Base-by-base conservation (phyloP, 2,113 vertebrate species). In the Nyctibius bracteatus region DNA sequence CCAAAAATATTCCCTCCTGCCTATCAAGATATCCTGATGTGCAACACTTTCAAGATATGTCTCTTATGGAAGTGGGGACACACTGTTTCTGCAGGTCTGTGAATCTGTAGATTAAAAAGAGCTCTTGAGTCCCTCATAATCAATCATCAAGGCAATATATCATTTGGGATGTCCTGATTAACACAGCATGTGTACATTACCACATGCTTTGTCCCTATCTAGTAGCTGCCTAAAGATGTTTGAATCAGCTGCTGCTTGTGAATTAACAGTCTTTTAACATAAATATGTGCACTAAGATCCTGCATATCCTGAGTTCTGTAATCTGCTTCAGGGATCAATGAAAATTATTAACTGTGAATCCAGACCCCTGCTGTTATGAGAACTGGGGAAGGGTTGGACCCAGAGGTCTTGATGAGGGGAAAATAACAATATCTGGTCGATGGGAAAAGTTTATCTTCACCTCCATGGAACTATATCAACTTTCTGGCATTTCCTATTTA, bases 1-100 rank as follows among this genome's bases (percentile, higher is more conserved):
- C 87, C 87, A 52, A 93, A 98, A 98, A 94, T 96, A 98, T 98
- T 98, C 96, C 94, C 93, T 95, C 47, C 87, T 96, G 96, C 89
- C 95, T 98, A 96, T 98, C 97, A 95, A 95, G 89, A 85, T 41
- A 81, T 63, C 52, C 78, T 96, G 92, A 85, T 31, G 14, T 95
- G 73, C 39, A 91, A 68, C 58, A 57, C n/a, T 91, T 94, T 86
- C 59, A 86, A 83, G 65, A 75, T 91, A 68, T 30, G 37, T 82
- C 78, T 63, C 54, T 74, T 62, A 8, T 30, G 37, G 77, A 94
- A 51, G 43, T 43, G 84, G 41, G 49, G 68, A 70, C 44, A 43
- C 41, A 27, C 37, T 37, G 18, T 41, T 91, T 73, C 84, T 84
- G 31, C 77, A 84, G 70, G 63, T 67, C 80, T 57, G 43, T 70